These are phyloP conservation scores for Ecliptopera silaceata DNA, from an alignment of 2,888 invertebrate species.

Conservation along the genomic window DNA sequence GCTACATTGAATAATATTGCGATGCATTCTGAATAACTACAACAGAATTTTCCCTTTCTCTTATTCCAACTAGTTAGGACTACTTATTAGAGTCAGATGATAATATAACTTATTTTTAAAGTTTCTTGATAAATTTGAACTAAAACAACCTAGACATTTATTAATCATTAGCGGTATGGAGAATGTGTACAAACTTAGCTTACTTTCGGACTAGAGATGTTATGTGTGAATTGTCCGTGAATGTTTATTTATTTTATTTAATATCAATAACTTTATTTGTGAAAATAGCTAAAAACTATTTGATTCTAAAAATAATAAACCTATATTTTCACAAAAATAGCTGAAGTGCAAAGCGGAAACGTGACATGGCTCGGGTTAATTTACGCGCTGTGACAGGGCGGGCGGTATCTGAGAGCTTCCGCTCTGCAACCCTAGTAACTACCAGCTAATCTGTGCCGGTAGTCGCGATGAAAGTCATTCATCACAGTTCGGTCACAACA, in stretches of 20 bases:
- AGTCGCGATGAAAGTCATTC: conserved; percentile 67
- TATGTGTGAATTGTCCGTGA: too few relatives aligned
- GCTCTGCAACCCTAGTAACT: conserved; percentile 45
- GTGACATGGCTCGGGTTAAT: conserved; percentile 63
- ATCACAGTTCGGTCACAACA: conserved; percentile 70
- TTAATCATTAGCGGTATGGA: too few relatives aligned
- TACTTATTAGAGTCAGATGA: not conserved
- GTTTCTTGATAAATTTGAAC: too few relatives aligned
- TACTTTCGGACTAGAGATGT: too few relatives aligned
- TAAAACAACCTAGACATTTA: too few relatives aligned
- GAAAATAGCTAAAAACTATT: not conserved
- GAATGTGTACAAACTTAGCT: too few relatives aligned
- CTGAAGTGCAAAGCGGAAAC: conserved; percentile 57
- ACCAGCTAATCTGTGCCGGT: conserved; percentile 13
- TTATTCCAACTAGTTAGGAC: conserved; percentile 3
- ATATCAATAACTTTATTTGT: too few relatives aligned
- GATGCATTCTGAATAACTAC: conserved; percentile 56
- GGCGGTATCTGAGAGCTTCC: conserved; percentile 70
- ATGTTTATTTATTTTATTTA: too few relatives aligned
- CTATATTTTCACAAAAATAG: conserved; percentile 26
- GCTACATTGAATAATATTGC: conserved; percentile 61
- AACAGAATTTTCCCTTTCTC: conserved; percentile 50
- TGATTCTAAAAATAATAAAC: not conserved
- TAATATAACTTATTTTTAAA: too few relatives aligned
- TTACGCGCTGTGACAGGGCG: conserved; percentile 62